Base-by-base conservation (phyloP, 1,140 invertebrate species). In the Ceratosolen solmsi region DNA sequence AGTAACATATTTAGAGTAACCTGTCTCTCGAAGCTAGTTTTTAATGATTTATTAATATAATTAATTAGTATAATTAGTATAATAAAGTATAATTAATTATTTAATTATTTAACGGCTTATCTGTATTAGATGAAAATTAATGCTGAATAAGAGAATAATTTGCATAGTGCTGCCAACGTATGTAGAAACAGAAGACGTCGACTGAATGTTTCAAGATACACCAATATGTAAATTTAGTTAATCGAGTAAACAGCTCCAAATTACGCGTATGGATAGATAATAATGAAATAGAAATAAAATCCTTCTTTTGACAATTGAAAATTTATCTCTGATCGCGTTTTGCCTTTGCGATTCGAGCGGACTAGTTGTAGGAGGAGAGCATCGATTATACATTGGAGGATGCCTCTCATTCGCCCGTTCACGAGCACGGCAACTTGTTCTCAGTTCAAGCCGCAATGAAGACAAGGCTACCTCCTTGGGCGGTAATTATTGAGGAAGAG, bases 401-500 rank as follows among this genome's bases (percentile, higher is more conserved):
- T n/a, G 13, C 20, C 27, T 56, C 30, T 33, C 17, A 17, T 7
- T 3, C 38, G 25, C 58, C 15, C 58, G 38, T 13, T 3, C 36
- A 20, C 74, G 15, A 58, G 25, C 56, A 7, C 36, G 33, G 54
- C 73, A 58, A 36, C 51, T 73, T 36, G 25, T 73, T 33, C 30
- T 36, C 30, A 46, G n/a, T n/a, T 33, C 17, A 41, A 11, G 13
- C 33, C 56, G n/a, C 58, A 77, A 77, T 77, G 74, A 77, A 86
- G 85, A 86, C 71, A 84, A 84, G 84, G 84, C 84, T 84, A 82
- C 84, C 87, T 88, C 84, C 85, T 84, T 85, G 85, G 80, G 86
- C 84, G 86, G 86, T 90, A 90, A 90, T 90, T 90, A 89, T 89
- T 86, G 20, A 25, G 78, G 83, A 82, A 85, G 84, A 83, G 82